Conservation (phyloP, 1,140 invertebrate species). For the Drosophila aff. region DNA sequence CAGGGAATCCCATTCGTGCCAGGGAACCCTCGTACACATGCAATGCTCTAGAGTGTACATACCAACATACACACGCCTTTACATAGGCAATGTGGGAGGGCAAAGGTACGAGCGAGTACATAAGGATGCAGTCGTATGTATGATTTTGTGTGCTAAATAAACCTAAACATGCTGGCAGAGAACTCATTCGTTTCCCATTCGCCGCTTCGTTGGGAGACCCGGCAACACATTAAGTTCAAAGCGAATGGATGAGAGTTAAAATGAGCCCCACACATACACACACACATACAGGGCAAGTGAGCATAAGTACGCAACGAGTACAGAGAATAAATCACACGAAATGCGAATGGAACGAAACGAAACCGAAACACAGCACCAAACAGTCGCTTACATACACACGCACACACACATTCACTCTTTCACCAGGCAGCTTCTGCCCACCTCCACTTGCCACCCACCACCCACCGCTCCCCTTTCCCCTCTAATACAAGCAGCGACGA, state of each 20-base stretch:
- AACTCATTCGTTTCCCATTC: slow-evolving; percentile 83
- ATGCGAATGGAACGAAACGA: slow-evolving; percentile 76
- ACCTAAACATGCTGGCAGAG: slow-evolving; percentile 73
- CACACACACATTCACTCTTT: slow-evolving; percentile 68
- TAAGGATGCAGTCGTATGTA: slow-evolving; percentile 39
- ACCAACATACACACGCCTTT: background rate
- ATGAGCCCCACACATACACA: slow-evolving; percentile 64
- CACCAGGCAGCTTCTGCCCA: slow-evolving; percentile 48
- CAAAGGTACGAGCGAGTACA: slow-evolving; percentile 19
- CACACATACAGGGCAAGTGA: slow-evolving; percentile 62
- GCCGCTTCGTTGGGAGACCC: slow-evolving; percentile 64
- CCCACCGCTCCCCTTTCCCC: background rate
- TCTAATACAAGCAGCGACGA: slow-evolving; percentile 33
- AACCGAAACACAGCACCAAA: slow-evolving; percentile 57
- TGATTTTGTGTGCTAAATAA: slow-evolving; percentile 72
- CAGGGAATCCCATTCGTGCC: slow-evolving; percentile 61
- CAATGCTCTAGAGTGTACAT: slow-evolving; percentile 15
- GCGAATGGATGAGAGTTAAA: slow-evolving; percentile 83
- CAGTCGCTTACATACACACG: slow-evolving; percentile 50
- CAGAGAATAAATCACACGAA: slow-evolving; percentile 82
- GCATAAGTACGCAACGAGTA: slow-evolving; percentile 81
- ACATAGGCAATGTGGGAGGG: slow-evolving; percentile 19
- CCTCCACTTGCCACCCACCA: background rate
- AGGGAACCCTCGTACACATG: slow-evolving; percentile 8
- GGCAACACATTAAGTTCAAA: slow-evolving; percentile 76